Percentiles rank a stretch among this genome's conserved stretches.
Evolutionary conservation across 2,113 vertebrate species (phyloP).

Genomic region (Triplophysa rosa): DNA sequence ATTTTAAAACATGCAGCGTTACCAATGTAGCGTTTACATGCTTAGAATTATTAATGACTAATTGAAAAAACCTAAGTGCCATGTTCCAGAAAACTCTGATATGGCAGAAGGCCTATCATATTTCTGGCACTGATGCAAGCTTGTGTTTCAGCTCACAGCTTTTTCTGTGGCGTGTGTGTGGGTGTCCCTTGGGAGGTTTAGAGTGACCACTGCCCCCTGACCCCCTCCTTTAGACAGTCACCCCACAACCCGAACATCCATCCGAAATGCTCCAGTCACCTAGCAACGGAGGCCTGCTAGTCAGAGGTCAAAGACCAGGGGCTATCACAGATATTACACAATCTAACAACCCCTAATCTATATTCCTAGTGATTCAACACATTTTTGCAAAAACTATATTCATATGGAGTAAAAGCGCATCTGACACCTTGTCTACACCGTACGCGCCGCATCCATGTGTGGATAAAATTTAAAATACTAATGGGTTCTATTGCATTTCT

Average conservation of each 20-base stretch:
- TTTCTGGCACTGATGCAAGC: slow-evolving; percentile 23
- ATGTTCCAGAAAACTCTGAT: slow-evolving; percentile 33
- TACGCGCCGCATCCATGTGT: too few relatives aligned
- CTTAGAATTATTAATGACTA: slow-evolving; percentile 31
- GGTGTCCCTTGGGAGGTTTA: slow-evolving; percentile 72
- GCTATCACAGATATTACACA: slow-evolving; percentile 74
- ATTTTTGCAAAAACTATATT: slow-evolving; percentile 29
- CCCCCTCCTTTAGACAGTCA: slow-evolving; percentile 72
- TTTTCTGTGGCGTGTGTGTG: slow-evolving; percentile 60
- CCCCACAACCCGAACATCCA: slow-evolving; percentile 78
- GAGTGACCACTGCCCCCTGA: slow-evolving; percentile 78
- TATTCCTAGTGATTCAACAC: slow-evolving; percentile 57
- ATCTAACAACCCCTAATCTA: slow-evolving; percentile 41
- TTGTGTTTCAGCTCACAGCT: slow-evolving; percentile 28
- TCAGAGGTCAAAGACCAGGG: slow-evolving; percentile 79
- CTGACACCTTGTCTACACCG: background rate
- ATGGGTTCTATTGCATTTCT: too few relatives aligned
- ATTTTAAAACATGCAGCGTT: background rate
- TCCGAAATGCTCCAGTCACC: slow-evolving; percentile 81
- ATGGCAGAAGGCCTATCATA: slow-evolving; percentile 27
- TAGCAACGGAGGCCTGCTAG: slow-evolving; percentile 81
- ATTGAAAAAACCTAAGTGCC: slow-evolving; percentile 31
- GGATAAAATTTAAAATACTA: too few relatives aligned
- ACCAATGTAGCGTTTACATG: slow-evolving; percentile 7
- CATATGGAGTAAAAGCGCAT: background rate